A percentile compares a stretch with the other conserved stretches of the same genome.
Conservation (phyloP, 2,113 vertebrate genomes). For the Gallinago jamesoni region DNA sequence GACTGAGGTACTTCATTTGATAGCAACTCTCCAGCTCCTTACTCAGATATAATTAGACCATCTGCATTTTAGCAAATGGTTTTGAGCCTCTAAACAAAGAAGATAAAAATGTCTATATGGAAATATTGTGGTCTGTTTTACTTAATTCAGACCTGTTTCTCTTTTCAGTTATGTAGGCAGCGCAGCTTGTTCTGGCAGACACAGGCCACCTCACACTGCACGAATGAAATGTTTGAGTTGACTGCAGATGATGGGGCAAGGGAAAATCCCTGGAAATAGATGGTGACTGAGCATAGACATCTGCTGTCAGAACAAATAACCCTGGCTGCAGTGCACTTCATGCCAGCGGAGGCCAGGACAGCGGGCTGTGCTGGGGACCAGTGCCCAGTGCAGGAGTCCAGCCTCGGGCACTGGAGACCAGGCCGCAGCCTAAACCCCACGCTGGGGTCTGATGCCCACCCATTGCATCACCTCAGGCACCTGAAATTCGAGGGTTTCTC, state of each 20-base stretch:
- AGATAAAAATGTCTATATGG: background rate
- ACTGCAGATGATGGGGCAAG: background rate
- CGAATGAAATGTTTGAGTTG: background rate
- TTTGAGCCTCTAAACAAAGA: background rate
- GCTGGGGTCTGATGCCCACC: background rate
- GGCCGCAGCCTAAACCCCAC: background rate
- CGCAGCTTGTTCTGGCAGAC: background rate
- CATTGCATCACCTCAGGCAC: fast-evolving
- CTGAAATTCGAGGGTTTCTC: background rate
- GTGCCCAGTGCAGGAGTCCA: fast-evolving
- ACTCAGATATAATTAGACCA: background rate
- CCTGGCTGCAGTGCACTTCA: background rate
- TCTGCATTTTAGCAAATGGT: background rate
- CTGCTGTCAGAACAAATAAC: background rate
- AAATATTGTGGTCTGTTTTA: background rate
- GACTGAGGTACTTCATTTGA: background rate
- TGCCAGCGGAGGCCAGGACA: background rate
- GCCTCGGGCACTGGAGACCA: background rate
- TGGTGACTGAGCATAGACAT: background rate
- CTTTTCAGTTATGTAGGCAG: background rate
- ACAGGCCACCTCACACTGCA: background rate
- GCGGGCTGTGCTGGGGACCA: background rate
- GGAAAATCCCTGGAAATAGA: background rate
- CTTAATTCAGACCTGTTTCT: background rate
- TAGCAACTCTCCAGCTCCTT: background rate